Percentiles rank a stretch among this genome's conserved stretches.
These are phyloP conservation scores for Myiozetetes cayanensis DNA, from an alignment of 2,113 vertebrate species.

Conservation along the genomic window DNA sequence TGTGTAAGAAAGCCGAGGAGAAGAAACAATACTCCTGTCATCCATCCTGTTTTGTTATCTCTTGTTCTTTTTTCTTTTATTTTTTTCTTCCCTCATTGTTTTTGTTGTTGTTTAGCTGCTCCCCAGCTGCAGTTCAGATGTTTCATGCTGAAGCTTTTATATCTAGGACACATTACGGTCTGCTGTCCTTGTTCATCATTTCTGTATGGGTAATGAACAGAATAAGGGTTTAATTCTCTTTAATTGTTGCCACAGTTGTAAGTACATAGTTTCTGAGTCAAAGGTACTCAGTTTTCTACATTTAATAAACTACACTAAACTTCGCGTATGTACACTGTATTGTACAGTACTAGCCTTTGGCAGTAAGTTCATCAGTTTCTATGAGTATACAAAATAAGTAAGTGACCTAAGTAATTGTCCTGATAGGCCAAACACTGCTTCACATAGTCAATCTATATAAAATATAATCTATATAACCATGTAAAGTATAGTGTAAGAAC, in stretches of 20 bases:
- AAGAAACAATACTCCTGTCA: background rate
- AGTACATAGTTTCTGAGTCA: background rate
- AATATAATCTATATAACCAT: background rate
- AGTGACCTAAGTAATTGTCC: background rate
- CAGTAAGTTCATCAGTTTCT: background rate
- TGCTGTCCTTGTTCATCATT: background rate
- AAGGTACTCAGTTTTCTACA: background rate
- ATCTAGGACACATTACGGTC: background rate
- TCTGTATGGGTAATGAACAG: background rate
- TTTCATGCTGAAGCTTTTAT: background rate
- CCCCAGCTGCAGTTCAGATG: background rate
- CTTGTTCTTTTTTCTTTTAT: background rate
- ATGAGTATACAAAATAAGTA: background rate
- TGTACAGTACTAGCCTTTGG: background rate
- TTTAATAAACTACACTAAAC: background rate
- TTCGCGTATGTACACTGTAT: rapidly evolving
- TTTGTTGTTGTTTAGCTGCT: background rate
- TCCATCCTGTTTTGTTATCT: background rate
- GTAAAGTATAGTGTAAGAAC: background rate
- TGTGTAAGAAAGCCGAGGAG: background rate
- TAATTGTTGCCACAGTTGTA: background rate
- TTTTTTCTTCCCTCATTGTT: background rate
- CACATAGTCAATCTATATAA: background rate
- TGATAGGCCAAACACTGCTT: background rate
- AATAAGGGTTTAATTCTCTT: background rate